Evolutionary conservation across 2,888 invertebrate genomes (phyloP).

Genomic region (Tenthredo distinguenda): DNA sequence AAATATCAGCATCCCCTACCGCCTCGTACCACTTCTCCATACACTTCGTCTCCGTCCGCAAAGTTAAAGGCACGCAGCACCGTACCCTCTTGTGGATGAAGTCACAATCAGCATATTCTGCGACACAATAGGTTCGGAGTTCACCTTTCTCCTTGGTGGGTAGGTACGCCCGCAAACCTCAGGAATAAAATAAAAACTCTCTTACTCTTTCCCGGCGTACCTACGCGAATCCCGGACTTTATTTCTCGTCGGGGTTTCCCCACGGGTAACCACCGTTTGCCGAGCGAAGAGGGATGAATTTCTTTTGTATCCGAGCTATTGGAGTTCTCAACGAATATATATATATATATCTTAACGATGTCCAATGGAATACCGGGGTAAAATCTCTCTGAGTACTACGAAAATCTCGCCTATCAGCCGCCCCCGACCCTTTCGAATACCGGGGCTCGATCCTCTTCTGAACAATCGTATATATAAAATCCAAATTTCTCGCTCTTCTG

Average conservation of each 20-base stretch:
- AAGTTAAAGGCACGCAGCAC: not conserved
- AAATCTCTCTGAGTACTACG: not conserved
- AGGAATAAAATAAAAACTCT: slow-evolving; percentile 41
- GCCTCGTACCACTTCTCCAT: not conserved
- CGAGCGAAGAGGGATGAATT: slow-evolving; percentile 38
- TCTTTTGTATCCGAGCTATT: slow-evolving; percentile 34
- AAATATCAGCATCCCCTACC: slow-evolving; percentile 26
- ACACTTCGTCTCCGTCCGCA: slow-evolving; percentile 18
- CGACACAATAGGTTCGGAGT: slow-evolving; percentile 49
- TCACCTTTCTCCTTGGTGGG: slow-evolving; percentile 42
- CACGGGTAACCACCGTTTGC: slow-evolving; percentile 45
- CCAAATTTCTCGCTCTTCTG: slow-evolving; percentile 16
- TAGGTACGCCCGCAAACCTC: slow-evolving; percentile 39
- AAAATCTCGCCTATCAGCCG: not conserved
- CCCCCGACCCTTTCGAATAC: not conserved
- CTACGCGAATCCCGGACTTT: slow-evolving; percentile 16
- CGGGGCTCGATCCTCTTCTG: not conserved
- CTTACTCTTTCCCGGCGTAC: slow-evolving; percentile 17
- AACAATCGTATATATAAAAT: slow-evolving; percentile 31
- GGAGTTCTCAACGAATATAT: slow-evolving; percentile 4
- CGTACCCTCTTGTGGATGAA: slow-evolving; percentile 46
- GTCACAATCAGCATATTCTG: slow-evolving; percentile 49
- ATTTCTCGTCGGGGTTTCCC: slow-evolving; percentile 26
- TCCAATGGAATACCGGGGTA: slow-evolving; percentile 11
- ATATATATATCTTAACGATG: slow-evolving; percentile 20